phyloP scores from a whole-genome alignment of 2,113 vertebrate species.

The Blennius ocellaris region DNA sequence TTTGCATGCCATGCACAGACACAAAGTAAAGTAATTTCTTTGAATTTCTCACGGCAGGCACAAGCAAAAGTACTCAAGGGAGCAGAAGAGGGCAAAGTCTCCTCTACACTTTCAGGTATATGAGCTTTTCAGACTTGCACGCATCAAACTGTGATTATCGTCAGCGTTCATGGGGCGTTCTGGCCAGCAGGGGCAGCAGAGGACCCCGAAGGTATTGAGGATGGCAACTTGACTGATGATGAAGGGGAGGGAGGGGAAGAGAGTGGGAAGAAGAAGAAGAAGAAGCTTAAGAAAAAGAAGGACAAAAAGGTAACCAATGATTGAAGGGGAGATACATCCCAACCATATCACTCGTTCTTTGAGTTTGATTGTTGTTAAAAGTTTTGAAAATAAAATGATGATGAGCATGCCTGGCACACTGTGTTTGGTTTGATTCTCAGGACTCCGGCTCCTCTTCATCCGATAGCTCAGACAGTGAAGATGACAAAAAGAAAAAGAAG shows the following conservation, averaged over 20 bases:
- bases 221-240: slow-evolving; percentile 66
- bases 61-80: slow-evolving; percentile 22
- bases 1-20: neutral
- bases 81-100: slow-evolving; percentile 3
- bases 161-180: slow-evolving; percentile 6
- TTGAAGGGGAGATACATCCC: no score
- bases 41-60: slow-evolving; percentile 19
- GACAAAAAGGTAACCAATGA: slow-evolving; percentile 47
- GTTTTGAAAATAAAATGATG: no score
- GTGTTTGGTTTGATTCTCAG: slow-evolving; percentile 32
- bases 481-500: slow-evolving; percentile 35
- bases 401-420: neutral
- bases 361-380: no score
- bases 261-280: slow-evolving; percentile 49
- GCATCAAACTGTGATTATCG: neutral
- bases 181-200: slow-evolving; percentile 28
- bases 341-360: no score
- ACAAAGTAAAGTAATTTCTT: neutral
- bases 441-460: slow-evolving; percentile 56
- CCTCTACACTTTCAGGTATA: slow-evolving; percentile 23
- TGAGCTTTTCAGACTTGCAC: neutral
- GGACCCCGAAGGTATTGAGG: neutral
- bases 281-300: slow-evolving; percentile 51
- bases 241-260: slow-evolving; percentile 61
- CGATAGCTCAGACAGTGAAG: slow-evolving; percentile 56